Evolutionary conservation across 2,797 vertebrate genomes (phyloP).

Genomic region (Chiloscyllium punctatum): DNA sequence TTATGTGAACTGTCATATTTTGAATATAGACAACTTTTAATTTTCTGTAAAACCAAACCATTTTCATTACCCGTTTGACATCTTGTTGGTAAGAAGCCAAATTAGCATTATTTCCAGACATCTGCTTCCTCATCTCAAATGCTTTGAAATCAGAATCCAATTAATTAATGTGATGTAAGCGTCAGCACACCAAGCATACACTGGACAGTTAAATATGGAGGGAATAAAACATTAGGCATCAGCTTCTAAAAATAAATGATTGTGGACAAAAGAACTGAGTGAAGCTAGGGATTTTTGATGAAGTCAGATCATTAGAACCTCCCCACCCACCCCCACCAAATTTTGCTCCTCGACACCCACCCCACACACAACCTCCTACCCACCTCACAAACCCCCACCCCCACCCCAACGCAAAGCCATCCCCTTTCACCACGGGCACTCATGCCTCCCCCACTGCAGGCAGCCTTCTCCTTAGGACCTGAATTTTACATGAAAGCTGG

Average conservation of each 20-base stretch:
- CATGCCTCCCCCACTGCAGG: neutral
- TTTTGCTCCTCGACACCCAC: too few species aligned
- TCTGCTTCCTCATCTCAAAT: conserved; percentile 33
- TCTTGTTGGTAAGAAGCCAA: conserved; percentile 28
- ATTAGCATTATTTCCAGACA: conserved; percentile 39
- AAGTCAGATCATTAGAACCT: neutral
- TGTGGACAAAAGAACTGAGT: conserved; percentile 6
- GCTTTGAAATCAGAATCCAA: conserved; percentile 36
- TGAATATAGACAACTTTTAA: conserved; percentile 23
- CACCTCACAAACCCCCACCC: too few species aligned
- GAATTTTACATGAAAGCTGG: neutral
- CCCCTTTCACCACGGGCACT: too few species aligned
- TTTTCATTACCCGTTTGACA: conserved; percentile 6
- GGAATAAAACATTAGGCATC: conserved; percentile 20
- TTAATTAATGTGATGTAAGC: conserved; percentile 36
- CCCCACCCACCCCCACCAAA: too few species aligned
- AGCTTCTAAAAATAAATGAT: neutral
- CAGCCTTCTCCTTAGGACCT: neutral
- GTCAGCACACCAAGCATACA: conserved; percentile 12
- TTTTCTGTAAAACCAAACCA: conserved; percentile 17
- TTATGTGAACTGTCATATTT: neutral
- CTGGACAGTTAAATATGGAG: conserved; percentile 14
- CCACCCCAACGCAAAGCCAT: too few species aligned
- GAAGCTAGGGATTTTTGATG: neutral
- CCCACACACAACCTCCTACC: too few species aligned